A percentile compares a stretch with the other conserved stretches of the same genome.
Evolutionary conservation across 2,113 vertebrate genomes (phyloP).

Genomic region (Sterrhoptilus dennistouni): DNA sequence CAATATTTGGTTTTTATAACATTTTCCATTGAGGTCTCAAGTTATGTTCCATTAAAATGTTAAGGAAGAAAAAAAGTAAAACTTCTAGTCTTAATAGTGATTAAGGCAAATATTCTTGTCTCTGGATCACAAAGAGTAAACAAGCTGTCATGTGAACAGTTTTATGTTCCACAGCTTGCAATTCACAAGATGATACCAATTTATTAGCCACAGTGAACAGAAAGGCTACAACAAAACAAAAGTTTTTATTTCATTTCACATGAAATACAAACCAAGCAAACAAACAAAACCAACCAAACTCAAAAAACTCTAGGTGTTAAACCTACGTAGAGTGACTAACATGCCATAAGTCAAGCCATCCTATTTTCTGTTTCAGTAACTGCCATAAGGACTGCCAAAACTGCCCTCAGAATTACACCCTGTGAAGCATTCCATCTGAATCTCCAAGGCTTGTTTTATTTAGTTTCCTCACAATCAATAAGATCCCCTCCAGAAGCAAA

Average conservation of each 20-base stretch:
- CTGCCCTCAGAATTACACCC: not conserved
- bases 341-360: rapidly evolving
- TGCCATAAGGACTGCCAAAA: not conserved
- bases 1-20: rapidly evolving
- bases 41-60: not conserved
- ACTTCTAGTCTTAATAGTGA: not conserved
- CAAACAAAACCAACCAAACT: too few relatives aligned
- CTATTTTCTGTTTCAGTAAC: not conserved
- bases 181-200: not conserved
- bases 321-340: not conserved
- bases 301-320: not conserved
- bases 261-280: not conserved
- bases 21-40: not conserved
- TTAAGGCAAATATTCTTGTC: not conserved
- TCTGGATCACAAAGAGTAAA: not conserved
- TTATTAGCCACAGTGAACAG: not conserved
- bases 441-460: not conserved
- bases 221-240: not conserved
- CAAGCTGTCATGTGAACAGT: not conserved
- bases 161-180: not conserved
- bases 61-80: not conserved
- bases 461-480: not conserved
- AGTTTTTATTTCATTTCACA: not conserved
- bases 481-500: not conserved
- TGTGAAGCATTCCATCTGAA: not conserved